Evolutionary conservation across 2,113 vertebrate species (phyloP), one percentile per base, ranked within the genome.

Genomic region (Amazona vittata): DNA sequence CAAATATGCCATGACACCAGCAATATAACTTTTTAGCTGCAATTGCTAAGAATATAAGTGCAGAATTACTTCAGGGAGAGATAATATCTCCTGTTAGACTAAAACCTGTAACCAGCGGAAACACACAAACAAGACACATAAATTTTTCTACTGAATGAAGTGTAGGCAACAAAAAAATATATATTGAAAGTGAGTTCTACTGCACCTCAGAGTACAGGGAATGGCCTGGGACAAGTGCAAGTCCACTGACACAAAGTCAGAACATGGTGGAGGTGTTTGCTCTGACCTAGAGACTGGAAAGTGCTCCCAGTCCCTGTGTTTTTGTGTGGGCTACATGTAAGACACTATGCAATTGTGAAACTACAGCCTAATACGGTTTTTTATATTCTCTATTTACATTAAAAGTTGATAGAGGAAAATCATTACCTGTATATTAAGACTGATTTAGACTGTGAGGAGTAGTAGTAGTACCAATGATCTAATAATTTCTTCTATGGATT

Each of bases 391-490:
- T 67, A 11, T 74, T 93, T 83, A 46, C 6, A 29, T 70, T 41
- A 62, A n/a, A 71, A 44, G 2, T 39, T 69, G 12, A 17, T 13
- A 49, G 1, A 3, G 92, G 11, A 67, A 93, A 82, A 55, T 26
- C 16, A 28, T 62, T 93, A 28, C 15, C 7, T 63, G 7, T 25
- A 4, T 43, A 33, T 64, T 14, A 78, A 82, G 33, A 50, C 18
- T 28, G 14, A 53, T 74, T 60, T n/a, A 53, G 33, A 50, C 7
- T 46, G 37, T 31, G 33, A n/a, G 12, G 22, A 24, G 12, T 14
- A 44, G 12, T 24, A 44, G 10, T 39, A 86, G 10, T 39, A n/a
- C 5, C 0, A 0, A 46, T 25, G 7, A 12, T 60, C 46, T 19
- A 57, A 57, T 52, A 25, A 49, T 41, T 4, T 47, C 2, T 52